Evolutionary conservation across 2,888 invertebrate genomes (phyloP).

Genomic region (Parnassius apollo): DNA sequence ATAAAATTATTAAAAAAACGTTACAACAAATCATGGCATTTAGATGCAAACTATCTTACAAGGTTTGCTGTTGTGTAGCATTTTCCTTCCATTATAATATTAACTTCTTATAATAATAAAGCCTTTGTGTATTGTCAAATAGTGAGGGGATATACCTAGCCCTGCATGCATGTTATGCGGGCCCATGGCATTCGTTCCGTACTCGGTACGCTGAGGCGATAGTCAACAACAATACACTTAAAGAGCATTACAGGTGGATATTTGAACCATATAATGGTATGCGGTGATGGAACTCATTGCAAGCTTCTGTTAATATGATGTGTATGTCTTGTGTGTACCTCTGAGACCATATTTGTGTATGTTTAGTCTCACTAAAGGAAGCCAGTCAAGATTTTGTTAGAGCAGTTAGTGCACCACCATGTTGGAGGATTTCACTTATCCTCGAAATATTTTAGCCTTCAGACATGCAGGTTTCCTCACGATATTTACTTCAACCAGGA

Average conservation of each 20-base stretch:
- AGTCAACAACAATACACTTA: slow-evolving; percentile 67
- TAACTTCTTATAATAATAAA: slow-evolving; percentile 1
- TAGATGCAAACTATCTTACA: too few species aligned
- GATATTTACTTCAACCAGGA: too few species aligned
- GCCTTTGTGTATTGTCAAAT: slow-evolving; percentile 42
- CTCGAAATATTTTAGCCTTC: too few species aligned
- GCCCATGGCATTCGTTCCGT: slow-evolving; percentile 63
- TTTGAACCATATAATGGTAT: slow-evolving; percentile 6
- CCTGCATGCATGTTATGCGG: slow-evolving; percentile 62
- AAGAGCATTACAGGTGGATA: slow-evolving; percentile 67
- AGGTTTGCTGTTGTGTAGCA: too few species aligned
- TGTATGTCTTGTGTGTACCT: background rate
- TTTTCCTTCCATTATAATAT: too few species aligned
- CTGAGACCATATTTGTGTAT: background rate
- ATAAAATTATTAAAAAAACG: too few species aligned
- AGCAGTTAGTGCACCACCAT: too few species aligned
- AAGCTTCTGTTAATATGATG: slow-evolving; percentile 9
- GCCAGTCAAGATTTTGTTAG: too few species aligned
- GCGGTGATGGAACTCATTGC: slow-evolving; percentile 17
- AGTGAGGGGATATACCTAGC: slow-evolving; percentile 69
- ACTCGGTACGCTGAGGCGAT: slow-evolving; percentile 62
- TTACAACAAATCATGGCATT: too few species aligned
- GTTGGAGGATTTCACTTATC: too few species aligned
- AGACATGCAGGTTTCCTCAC: too few species aligned
- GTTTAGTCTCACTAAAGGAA: background rate